Evolutionary conservation across 2,113 vertebrate species (phyloP).

Genomic region (Empidonax traillii): DNA sequence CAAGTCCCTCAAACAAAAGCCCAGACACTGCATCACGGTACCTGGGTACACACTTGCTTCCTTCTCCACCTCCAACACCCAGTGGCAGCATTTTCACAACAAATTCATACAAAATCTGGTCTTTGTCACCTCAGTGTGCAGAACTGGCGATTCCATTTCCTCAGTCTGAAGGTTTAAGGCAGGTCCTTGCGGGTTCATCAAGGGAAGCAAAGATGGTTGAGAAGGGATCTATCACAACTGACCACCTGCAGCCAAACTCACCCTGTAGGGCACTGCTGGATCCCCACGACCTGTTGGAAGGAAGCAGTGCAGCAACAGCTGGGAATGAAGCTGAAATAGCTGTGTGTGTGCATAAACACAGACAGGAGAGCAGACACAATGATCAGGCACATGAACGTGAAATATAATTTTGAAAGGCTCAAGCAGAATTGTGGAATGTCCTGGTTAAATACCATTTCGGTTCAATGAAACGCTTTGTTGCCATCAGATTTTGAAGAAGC

Average conservation of each 20-base stretch:
- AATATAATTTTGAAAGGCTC: not conserved
- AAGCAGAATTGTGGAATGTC: not conserved
- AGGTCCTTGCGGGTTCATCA: not conserved
- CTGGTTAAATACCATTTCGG: not conserved
- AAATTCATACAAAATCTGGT: not conserved
- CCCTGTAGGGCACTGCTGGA: not conserved
- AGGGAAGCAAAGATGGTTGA: not conserved
- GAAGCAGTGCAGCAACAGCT: not conserved
- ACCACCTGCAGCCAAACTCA: not conserved
- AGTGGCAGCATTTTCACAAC: not conserved
- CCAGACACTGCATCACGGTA: not conserved
- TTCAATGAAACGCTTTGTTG: not conserved
- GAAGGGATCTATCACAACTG: not conserved
- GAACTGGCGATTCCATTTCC: not conserved
- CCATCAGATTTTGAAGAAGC: not conserved
- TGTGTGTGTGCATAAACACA: not conserved
- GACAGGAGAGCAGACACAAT: not conserved
- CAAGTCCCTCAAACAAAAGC: not conserved
- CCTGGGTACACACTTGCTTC: fast-evolving
- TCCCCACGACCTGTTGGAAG: fast-evolving
- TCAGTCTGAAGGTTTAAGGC: not conserved
- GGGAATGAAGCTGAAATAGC: not conserved
- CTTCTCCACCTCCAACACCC: not conserved
- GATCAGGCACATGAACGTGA: not conserved
- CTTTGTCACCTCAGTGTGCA: not conserved